Evolutionary conservation across 1,140 invertebrate genomes (phyloP).

Genomic region (Brachionus manjavacas): DNA sequence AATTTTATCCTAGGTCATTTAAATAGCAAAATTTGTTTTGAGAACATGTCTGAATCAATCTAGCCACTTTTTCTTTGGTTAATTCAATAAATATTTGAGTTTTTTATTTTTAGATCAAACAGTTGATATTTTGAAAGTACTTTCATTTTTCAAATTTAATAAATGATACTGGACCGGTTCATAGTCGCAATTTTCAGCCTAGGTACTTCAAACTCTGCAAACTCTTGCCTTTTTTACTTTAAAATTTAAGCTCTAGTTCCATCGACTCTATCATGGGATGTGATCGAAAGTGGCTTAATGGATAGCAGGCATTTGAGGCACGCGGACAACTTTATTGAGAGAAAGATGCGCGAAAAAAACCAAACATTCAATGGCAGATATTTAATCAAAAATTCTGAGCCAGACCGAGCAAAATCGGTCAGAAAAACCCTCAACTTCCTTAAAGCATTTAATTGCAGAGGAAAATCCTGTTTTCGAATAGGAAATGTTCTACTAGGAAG

Average conservation of each 20-base stretch:
- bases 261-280: neutral
- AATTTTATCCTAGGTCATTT: neutral
- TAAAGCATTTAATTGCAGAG: conserved; percentile 65
- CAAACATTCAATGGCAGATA: conserved; percentile 10
- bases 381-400: neutral
- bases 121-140: neutral
- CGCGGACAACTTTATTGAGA: neutral
- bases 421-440: neutral
- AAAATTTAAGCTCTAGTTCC: neutral
- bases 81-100: conserved; percentile 1
- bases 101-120: neutral
- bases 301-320: neutral
- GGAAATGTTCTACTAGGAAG: conserved; percentile 94
- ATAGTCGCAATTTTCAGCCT: neutral
- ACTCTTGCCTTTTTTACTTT: neutral
- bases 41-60: neutral
- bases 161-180: neutral
- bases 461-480: conserved; percentile 92
- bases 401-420: neutral
- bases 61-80: neutral
- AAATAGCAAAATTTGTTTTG: neutral
- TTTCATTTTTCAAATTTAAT: neutral
- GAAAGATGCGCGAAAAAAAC: conserved; percentile 8
- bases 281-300: neutral
- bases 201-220: neutral